Base-by-base conservation (phyloP, 1,140 invertebrate genomes). In the Ceratosolen fusciceps region DNA sequence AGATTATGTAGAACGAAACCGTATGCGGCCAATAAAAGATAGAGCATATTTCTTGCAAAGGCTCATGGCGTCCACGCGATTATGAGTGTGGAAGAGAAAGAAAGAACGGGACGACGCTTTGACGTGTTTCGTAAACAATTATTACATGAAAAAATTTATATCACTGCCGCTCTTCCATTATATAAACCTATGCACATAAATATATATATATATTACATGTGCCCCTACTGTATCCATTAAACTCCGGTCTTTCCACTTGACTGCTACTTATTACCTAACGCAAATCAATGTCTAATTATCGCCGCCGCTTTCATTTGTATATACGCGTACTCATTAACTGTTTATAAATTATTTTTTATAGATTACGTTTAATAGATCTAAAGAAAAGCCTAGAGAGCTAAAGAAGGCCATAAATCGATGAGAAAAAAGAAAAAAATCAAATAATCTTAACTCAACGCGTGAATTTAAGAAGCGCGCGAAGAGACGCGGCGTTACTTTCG, bases 401-500 rank as follows among this genome's bases (percentile, higher is more conserved):
- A n/a, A n/a, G n/a, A n/a, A n/a, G n/a, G n/a, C n/a, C n/a, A n/a
- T n/a, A n/a, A n/a, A n/a, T n/a, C n/a, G n/a, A n/a, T n/a, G n/a
- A n/a, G n/a, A n/a, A n/a, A n/a, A 70, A 70, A 31, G 16, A 49
- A 52, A 2, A 70, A n/a, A n/a, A n/a, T n/a, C n/a, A n/a, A n/a
- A n/a, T n/a, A n/a, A n/a, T n/a, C n/a, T n/a, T n/a, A n/a, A n/a
- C n/a, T n/a, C n/a, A n/a, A n/a, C n/a, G n/a, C n/a, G 12, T 12
- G 9, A n/a, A 54, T 43, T 31, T 0, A 77, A 39, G 49, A 24
- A 29, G 60, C 52, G 75, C 74, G 80, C 77, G 65, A 58, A 76
- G 31, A 65, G 68, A 76, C 65, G 76, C 65, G 37, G 76, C 68
- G 76, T 72, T 72, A 56, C 68, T 47, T 65, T 85, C 83, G 80